phyloP scores from a whole-genome alignment of 2,888 invertebrate genomes.

The Sphaeridia pumilis region DNA sequence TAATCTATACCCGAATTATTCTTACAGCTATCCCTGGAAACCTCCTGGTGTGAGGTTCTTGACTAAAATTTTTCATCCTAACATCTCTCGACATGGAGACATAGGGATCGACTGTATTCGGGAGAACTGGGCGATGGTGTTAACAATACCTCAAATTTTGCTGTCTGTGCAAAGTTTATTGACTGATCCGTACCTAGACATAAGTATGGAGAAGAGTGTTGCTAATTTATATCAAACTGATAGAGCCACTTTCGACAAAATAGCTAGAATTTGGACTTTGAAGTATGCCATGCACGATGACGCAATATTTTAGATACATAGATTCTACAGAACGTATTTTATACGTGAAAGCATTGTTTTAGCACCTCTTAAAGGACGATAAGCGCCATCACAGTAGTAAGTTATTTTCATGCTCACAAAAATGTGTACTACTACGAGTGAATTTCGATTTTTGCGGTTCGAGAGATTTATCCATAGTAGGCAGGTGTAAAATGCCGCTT shows the following conservation, averaged over 20 bases:
- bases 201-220: slow-evolving; percentile 80
- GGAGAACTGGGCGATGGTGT: slow-evolving; percentile 90
- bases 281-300: slow-evolving; percentile 74
- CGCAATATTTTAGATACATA: slow-evolving; percentile 40
- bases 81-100: slow-evolving; percentile 87
- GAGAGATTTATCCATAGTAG: no score
- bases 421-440: no score
- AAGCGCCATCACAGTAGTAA: no score
- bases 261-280: slow-evolving; percentile 81
- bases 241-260: slow-evolving; percentile 59
- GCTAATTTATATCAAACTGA: slow-evolving; percentile 66
- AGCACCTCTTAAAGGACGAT: no score
- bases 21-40: slow-evolving; percentile 66
- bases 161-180: slow-evolving; percentile 77
- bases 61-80: slow-evolving; percentile 87
- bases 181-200: slow-evolving; percentile 70
- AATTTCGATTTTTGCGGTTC: no score
- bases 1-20: background rate
- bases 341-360: no score
- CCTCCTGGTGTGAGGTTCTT: slow-evolving; percentile 85
- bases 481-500: no score
- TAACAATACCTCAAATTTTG: slow-evolving; percentile 78
- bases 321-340: background rate
- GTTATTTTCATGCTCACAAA: no score
- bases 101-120: slow-evolving; percentile 91